Evolutionary conservation across 2,888 invertebrate species (phyloP), one percentile per base, ranked within the genome.

Genomic region (Oligia strigilis): DNA sequence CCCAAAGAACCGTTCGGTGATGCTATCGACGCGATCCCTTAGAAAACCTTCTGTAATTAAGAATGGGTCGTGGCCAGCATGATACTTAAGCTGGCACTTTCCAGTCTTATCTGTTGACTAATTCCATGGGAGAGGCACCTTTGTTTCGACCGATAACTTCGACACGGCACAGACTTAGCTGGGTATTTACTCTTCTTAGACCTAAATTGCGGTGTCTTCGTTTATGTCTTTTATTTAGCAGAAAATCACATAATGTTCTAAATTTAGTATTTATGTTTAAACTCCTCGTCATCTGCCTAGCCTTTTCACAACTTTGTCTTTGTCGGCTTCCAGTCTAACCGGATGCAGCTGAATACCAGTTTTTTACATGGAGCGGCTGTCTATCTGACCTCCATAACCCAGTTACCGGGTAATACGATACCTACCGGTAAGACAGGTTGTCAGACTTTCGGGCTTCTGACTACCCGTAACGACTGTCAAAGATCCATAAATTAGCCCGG

Each of bases 31-130:
- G 43, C 72, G 65, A 75, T 78, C 60, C 75, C 52, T 75, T 72
- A 86, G 83, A 75, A 83, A 86, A 76, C 80, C 87, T 78, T 87
- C 81, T 77, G 87, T 83, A 85, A 85, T 83, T 85, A 86, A 85
- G 86, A 86, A 86, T 82, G 72, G 77, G 73, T 86, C 87, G 82
- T 84, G 79, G 84, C 72, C 73, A 78, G 75, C 78, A 52, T 78
- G 87, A 78, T 76, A 86, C 75, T 79, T 83, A 78, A 80, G 43
- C 76, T 80, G 76, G 74, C 80, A 83, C 82, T 82, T 80, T 82
- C 85, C 62, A 75, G 43, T 52, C 70, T 85, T 87, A 87, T 87
- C 87, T 69, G 9, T 75, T 87, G 82, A 87, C 77, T 83, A 80
- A 82, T 85, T 87, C 82, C 58, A 73, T 72, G 72, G 82, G 58